Evolutionary conservation across 2,113 vertebrate species (phyloP).

Genomic region (Empidonax alnorum): DNA sequence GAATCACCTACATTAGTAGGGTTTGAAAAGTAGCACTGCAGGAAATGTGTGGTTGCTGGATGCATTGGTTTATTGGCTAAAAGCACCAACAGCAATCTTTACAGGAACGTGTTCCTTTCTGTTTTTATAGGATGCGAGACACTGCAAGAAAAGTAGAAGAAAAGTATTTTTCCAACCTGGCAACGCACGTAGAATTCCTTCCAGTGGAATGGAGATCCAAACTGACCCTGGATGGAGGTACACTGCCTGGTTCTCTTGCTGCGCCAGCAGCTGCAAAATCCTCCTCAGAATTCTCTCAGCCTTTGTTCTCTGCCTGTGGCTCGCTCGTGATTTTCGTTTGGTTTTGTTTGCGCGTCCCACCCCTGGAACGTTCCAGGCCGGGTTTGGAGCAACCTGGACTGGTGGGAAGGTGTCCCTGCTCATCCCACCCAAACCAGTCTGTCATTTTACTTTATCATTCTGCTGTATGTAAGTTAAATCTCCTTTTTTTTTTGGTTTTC

Average conservation of each 20-base stretch:
- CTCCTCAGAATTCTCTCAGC: background rate
- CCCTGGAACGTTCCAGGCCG: background rate
- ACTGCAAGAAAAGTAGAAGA: slow-evolving; percentile 96
- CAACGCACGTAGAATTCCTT: slow-evolving; percentile 93
- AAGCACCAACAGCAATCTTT: background rate
- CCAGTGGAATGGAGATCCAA: slow-evolving; percentile 98
- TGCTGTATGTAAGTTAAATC: background rate
- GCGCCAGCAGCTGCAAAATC: background rate
- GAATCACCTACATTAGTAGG: background rate
- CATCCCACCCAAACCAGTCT: background rate
- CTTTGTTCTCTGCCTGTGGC: accelerated
- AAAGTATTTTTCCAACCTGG: slow-evolving; percentile 90
- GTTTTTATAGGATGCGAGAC: slow-evolving; percentile 87
- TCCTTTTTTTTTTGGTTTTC: accelerated
- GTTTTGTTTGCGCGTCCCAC: background rate
- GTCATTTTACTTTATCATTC: accelerated
- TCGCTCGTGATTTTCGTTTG: background rate
- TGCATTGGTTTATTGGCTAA: background rate
- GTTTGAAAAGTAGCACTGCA: background rate
- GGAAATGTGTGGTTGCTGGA: background rate
- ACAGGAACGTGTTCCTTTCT: background rate
- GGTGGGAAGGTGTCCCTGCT: background rate
- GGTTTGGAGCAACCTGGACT: accelerated
- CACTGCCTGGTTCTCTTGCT: background rate
- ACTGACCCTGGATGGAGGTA: slow-evolving; percentile 95